phyloP scores from a whole-genome alignment of 1,140 invertebrate species.

The Drosophila pallidifrons region DNA sequence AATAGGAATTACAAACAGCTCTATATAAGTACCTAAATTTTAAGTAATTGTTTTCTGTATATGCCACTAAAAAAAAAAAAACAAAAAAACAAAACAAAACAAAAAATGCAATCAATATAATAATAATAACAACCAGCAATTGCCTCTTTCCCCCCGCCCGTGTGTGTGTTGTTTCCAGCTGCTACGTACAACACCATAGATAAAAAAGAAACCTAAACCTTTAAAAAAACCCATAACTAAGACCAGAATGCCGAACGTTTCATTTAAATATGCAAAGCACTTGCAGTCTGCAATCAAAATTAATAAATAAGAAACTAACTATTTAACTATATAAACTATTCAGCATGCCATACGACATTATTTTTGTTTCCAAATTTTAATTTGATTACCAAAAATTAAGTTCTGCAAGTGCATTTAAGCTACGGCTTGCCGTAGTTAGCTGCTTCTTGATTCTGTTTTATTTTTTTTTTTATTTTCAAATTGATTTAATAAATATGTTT shows the following conservation, averaged over 20 bases:
- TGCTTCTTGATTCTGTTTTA: conserved; percentile 13
- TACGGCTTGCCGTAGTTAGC: conserved; percentile 20
- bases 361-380: not conserved
- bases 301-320: not conserved
- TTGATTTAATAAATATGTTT: conserved; percentile 64
- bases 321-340: not conserved
- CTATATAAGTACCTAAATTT: conserved; percentile 49
- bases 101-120: conserved; percentile 27
- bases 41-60: conserved; percentile 56
- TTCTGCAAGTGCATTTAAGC: conserved; percentile 23
- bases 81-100: conserved; percentile 13
- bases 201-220: conserved; percentile 2
- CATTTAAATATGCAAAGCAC: conserved; percentile 6
- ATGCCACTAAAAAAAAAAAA: conserved; percentile 46
- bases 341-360: not conserved
- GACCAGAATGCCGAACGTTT: conserved; percentile 29
- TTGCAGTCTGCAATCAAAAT: conserved; percentile 18
- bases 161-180: conserved; percentile 43
- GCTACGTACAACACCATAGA: conserved; percentile 26
- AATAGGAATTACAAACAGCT: conserved; percentile 17
- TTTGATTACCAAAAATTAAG: not conserved
- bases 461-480: conserved; percentile 14
- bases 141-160: conserved; percentile 39
- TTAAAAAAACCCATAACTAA: conserved; percentile 14
- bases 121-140: conserved; percentile 52